phyloP scores from a whole-genome alignment of 2,888 invertebrate genomes.

The Lymantria monacha region DNA sequence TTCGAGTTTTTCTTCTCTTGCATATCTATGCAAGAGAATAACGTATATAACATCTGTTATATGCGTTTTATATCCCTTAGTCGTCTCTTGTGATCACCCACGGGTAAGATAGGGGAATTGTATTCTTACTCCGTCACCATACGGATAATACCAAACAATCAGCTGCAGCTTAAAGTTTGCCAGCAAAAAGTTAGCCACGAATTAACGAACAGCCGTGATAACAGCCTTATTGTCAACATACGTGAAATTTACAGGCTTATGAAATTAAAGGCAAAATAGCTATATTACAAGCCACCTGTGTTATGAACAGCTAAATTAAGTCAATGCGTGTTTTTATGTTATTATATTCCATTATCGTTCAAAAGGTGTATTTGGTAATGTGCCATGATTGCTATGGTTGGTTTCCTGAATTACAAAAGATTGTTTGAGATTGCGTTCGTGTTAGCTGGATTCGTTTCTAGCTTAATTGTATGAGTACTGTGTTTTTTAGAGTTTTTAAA shows the following conservation, averaged over 20 bases:
- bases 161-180: too few relatives aligned
- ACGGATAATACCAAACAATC: too few relatives aligned
- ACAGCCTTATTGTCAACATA: conserved; percentile 13
- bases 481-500: too few relatives aligned
- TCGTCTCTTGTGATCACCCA: too few relatives aligned
- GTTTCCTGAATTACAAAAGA: neutral
- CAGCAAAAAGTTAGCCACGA: neutral
- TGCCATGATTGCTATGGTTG: neutral
- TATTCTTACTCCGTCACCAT: too few relatives aligned
- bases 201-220: neutral
- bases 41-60: too few relatives aligned
- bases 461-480: too few relatives aligned
- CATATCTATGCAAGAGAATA: too few relatives aligned
- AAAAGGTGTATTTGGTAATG: conserved; percentile 1
- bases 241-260: conserved; percentile 24
- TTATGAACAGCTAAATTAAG: neutral
- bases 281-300: neutral
- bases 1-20: too few relatives aligned
- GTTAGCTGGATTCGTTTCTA: neutral
- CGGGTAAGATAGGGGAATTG: too few relatives aligned
- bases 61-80: too few relatives aligned
- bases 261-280: conserved; percentile 21
- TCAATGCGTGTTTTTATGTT: neutral
- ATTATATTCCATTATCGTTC: neutral
- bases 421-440: neutral